Conservation (phyloP, 2,888 invertebrate species). For the Heteromyza rotundicornis region DNA sequence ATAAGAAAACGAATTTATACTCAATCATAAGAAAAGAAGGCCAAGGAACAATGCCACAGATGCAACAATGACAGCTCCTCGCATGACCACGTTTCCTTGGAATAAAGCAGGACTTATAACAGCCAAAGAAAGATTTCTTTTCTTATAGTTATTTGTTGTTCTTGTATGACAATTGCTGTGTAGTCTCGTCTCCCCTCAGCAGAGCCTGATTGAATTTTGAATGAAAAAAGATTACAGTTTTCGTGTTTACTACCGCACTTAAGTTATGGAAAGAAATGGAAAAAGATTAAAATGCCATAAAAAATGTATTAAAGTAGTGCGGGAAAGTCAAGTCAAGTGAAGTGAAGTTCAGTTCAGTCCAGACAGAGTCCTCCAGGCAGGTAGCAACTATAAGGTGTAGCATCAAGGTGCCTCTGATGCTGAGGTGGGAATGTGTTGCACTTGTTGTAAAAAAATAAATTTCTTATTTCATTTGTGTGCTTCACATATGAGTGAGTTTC, state of each 20-base stretch:
- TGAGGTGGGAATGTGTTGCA: neutral
- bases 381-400: slow-evolving; percentile 9
- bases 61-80: neutral
- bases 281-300: slow-evolving; percentile 28
- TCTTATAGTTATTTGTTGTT: too few relatives aligned
- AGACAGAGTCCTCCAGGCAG: neutral
- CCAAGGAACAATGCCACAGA: neutral
- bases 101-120: neutral
- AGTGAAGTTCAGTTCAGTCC: neutral
- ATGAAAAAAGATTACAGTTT: neutral
- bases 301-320: slow-evolving; percentile 22
- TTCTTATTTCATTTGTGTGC: too few relatives aligned
- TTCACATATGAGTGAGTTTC: too few relatives aligned
- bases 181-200: too few relatives aligned
- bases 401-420: neutral
- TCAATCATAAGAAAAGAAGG: neutral
- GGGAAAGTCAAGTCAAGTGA: slow-evolving; percentile 11
- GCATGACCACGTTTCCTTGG: neutral
- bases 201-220: too few relatives aligned
- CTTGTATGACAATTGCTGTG: too few relatives aligned
- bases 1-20: neutral
- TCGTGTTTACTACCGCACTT: neutral
- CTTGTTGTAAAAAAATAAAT: neutral
- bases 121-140: too few relatives aligned
- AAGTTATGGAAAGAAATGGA: neutral